A percentile compares a stretch with the other conserved stretches of the same genome.
These are phyloP conservation scores for Marmota flaviventris DNA, from an alignment of 2,113 vertebrate genomes.

Conservation along the genomic window DNA sequence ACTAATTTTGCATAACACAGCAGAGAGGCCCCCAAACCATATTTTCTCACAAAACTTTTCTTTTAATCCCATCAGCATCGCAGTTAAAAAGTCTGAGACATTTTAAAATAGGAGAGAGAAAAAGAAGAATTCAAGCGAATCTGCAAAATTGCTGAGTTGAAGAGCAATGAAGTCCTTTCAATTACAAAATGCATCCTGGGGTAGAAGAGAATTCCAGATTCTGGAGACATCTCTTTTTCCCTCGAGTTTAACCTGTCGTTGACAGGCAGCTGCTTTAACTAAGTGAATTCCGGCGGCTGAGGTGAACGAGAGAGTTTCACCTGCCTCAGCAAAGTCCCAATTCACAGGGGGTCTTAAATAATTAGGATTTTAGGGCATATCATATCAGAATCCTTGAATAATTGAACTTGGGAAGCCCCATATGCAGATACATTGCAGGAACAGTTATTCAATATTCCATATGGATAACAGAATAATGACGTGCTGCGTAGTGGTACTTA, in stretches of 20 bases:
- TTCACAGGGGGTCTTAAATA: not conserved
- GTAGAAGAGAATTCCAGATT: not conserved
- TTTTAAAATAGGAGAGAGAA: not conserved
- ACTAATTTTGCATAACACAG: not conserved
- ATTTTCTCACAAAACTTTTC: not conserved
- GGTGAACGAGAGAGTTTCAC: not conserved
- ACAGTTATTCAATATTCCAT: not conserved
- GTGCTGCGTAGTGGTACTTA: not conserved
- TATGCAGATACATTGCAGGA: not conserved
- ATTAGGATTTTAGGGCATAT: not conserved
- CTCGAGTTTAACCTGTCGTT: not conserved
- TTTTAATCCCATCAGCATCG: not conserved
- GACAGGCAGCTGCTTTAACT: not conserved
- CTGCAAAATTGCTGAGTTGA: not conserved
- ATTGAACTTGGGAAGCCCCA: not conserved
- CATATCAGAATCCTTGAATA: not conserved
- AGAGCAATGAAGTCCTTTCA: not conserved
- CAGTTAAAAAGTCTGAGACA: not conserved
- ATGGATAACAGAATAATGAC: too few species aligned
- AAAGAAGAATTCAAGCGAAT: not conserved
- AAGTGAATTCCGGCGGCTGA: not conserved
- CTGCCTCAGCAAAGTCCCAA: not conserved
- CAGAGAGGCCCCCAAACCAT: not conserved
- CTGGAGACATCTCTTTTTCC: not conserved
- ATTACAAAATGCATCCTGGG: not conserved